Conservation (phyloP, 2,797 vertebrate genomes). For the Hirundo rustica region DNA sequence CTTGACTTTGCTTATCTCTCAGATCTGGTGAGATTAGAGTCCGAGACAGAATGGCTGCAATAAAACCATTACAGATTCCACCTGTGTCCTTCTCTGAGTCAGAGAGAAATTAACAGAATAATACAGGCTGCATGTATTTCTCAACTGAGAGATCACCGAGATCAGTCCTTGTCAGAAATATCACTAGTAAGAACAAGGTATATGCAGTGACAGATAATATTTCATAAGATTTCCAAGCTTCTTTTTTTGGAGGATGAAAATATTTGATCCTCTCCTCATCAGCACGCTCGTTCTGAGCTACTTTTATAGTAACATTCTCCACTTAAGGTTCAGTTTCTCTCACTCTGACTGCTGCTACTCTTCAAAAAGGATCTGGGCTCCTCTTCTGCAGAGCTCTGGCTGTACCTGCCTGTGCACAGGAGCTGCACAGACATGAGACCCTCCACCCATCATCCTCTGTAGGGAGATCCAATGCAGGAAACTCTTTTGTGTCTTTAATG, state of each 20-base stretch:
- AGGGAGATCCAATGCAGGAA: not conserved
- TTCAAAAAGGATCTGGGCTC: not conserved
- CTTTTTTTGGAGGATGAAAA: not conserved
- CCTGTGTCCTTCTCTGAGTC: conserved; percentile 31
- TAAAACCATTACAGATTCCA: conserved; percentile 32
- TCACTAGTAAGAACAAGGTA: not conserved
- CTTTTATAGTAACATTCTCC: not conserved
- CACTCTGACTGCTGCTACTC: not conserved
- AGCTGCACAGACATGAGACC: not conserved
- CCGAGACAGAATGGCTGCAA: conserved; percentile 3
- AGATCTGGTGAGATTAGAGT: conserved; percentile 31
- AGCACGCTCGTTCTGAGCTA: not conserved
- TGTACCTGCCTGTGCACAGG: not conserved
- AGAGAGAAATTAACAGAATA: conserved; percentile 46
- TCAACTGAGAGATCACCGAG: conserved; percentile 37
- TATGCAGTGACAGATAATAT: not conserved
- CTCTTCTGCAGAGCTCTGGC: not conserved
- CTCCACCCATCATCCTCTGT: not conserved
- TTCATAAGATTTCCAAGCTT: conserved; percentile 3
- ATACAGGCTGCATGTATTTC: not conserved
- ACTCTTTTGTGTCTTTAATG: not conserved
- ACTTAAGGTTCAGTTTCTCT: not conserved
- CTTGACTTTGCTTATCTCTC: conserved; percentile 33
- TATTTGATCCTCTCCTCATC: conserved; percentile 14
- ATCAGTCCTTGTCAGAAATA: conserved; percentile 33